Percentiles rank a stretch among this genome's conserved stretches.
These are phyloP conservation scores for Saturnia japonica DNA, from an alignment of 2,888 invertebrate genomes.

Conservation along the genomic window DNA sequence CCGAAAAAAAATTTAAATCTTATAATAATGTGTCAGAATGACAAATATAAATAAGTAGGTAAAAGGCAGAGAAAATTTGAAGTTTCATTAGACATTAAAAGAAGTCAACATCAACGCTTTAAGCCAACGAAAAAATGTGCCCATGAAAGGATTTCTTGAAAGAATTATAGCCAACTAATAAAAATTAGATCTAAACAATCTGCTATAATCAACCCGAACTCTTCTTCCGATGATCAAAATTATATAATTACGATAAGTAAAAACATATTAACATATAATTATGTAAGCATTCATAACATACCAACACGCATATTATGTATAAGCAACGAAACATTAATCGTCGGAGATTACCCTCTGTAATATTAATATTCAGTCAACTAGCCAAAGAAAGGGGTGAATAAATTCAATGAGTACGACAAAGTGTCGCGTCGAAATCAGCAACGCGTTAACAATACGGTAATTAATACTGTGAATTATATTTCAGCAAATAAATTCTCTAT, in stretches of 20 bases:
- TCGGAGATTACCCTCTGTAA: slow-evolving; percentile 63
- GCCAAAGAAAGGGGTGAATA: slow-evolving; percentile 75
- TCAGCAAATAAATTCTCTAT: slow-evolving; percentile 14
- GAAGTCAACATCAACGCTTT: background rate
- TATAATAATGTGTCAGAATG: no score
- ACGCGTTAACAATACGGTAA: slow-evolving; percentile 74
- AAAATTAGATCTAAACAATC: background rate
- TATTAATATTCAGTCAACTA: slow-evolving; percentile 77
- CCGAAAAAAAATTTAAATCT: no score
- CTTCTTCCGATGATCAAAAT: background rate
- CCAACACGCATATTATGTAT: slow-evolving; percentile 32
- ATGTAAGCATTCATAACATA: slow-evolving; percentile 28
- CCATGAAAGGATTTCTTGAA: background rate
- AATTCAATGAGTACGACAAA: slow-evolving; percentile 47
- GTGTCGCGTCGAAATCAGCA: slow-evolving; percentile 66
- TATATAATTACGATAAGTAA: background rate
- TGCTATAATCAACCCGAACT: background rate
- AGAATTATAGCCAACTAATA: no score
- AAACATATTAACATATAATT: slow-evolving; percentile 10
- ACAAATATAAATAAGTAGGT: no score
- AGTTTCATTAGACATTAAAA: background rate
- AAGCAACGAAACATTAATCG: slow-evolving; percentile 59
- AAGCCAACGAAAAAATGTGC: background rate
- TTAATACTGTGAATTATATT: slow-evolving; percentile 50
- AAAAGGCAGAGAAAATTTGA: no score